phyloP scores from a whole-genome alignment of 2,888 invertebrate species.

The Pseudanteris insignis region DNA sequence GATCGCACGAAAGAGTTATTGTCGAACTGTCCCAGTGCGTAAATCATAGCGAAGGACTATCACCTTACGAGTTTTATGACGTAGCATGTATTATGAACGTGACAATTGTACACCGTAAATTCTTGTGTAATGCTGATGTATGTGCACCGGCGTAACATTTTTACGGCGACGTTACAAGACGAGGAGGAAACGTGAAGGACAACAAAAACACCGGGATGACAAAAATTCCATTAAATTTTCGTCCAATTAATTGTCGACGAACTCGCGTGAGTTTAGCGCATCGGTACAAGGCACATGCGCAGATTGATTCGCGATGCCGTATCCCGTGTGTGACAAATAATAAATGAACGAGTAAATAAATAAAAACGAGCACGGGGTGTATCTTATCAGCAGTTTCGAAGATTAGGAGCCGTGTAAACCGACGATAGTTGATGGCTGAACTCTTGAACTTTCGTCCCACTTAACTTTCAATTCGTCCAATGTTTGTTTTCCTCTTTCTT shows the following conservation, averaged over 20 bases:
- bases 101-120: constrained; percentile 45
- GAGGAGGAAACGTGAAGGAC: too few relatives aligned
- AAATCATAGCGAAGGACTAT: constrained; percentile 42
- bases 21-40: constrained; percentile 39
- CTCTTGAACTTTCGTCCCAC: constrained; percentile 37
- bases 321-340: constrained; percentile 5
- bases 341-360: neutral
- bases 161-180: constrained; percentile 27
- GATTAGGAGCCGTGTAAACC: constrained; percentile 49
- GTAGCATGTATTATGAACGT: constrained; percentile 40
- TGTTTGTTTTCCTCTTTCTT: constrained; percentile 3
- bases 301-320: too few relatives aligned
- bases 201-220: neutral
- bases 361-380: constrained; percentile 6
- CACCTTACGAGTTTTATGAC: constrained; percentile 42
- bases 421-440: constrained; percentile 21
- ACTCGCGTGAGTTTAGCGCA: too few relatives aligned
- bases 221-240: too few relatives aligned
- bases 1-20: constrained; percentile 32
- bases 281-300: too few relatives aligned
- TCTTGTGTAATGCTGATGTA: constrained; percentile 39
- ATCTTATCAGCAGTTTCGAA: constrained; percentile 49
- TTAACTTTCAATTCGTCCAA: constrained; percentile 18
- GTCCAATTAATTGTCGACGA: too few relatives aligned
- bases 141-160: constrained; percentile 26